Conservation (phyloP, 2,113 vertebrate genomes). For the Etia nguti region DNA sequence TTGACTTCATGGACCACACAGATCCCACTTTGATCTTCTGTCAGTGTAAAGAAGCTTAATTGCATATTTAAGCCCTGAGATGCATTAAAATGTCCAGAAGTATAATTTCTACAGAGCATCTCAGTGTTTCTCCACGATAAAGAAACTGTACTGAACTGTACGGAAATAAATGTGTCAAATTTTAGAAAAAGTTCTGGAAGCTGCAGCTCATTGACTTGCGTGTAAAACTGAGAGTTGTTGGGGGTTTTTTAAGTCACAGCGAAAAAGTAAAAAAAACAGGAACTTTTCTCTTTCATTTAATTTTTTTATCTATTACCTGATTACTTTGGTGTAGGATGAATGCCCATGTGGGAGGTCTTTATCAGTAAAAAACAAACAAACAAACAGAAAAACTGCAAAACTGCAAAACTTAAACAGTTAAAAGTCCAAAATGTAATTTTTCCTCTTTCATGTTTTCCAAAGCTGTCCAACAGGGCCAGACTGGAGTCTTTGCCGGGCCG, state of each 20-base stretch:
- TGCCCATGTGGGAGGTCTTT: too few species aligned
- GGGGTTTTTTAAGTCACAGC: background rate
- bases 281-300: background rate
- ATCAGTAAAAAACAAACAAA: background rate
- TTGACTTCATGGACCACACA: background rate
- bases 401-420: background rate
- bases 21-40: background rate
- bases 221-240: background rate
- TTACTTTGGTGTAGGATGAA: background rate
- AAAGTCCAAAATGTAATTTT: background rate
- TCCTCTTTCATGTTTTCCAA: background rate
- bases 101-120: background rate
- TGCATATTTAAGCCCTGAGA: background rate
- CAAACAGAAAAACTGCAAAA: background rate
- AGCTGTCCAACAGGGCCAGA: background rate
- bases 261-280: background rate
- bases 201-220: background rate
- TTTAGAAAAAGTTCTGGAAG: background rate
- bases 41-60: background rate
- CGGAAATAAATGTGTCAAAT: background rate
- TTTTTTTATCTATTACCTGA: background rate
- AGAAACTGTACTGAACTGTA: background rate
- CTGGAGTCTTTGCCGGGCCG: fast-evolving
- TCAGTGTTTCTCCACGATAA: background rate
- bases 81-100: fast-evolving